Percentiles rank a stretch among this genome's conserved stretches.
These are phyloP conservation scores for Neosilurus hyrtlii DNA, from an alignment of 2,797 vertebrate species.

Conservation along the genomic window DNA sequence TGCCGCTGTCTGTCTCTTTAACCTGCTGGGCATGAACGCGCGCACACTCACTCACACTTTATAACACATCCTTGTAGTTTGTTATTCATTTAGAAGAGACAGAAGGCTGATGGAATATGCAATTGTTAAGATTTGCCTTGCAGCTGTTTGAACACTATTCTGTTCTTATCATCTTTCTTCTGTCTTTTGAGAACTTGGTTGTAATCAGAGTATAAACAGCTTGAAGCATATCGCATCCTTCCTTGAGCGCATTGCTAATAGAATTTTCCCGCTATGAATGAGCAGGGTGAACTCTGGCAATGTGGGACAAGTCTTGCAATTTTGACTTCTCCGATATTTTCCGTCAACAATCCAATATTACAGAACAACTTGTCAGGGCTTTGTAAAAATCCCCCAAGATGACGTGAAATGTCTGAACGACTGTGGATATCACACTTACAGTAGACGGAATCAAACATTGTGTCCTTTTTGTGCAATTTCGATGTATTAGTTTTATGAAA, in stretches of 20 bases:
- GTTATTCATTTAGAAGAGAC: constrained; percentile 37
- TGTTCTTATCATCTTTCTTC: constrained; percentile 16
- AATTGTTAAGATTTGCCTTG: constrained; percentile 33
- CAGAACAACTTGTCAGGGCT: neutral
- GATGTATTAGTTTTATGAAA: neutral
- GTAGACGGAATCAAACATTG: neutral
- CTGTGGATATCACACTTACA: neutral
- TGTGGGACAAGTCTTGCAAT: neutral
- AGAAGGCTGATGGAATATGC: constrained; percentile 8
- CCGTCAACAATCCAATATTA: neutral
- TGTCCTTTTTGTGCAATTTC: neutral
- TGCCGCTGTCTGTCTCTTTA: neutral
- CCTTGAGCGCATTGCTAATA: constrained; percentile 10
- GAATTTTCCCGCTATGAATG: neutral
- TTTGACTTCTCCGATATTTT: neutral
- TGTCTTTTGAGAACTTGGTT: constrained; percentile 21
- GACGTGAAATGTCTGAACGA: neutral
- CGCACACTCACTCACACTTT: neutral
- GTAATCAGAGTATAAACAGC: constrained; percentile 35
- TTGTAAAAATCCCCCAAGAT: neutral
- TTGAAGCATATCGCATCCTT: constrained; percentile 11
- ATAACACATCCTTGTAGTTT: constrained; percentile 19
- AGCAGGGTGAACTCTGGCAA: neutral
- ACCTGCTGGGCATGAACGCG: neutral
- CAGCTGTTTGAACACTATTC: constrained; percentile 31